Evolutionary conservation across 30 jellyfish, hydroid and myxozoan species (phyloP), one percentile per base, ranked within the genome.

Genomic region (Cassiopea andromeda): DNA sequence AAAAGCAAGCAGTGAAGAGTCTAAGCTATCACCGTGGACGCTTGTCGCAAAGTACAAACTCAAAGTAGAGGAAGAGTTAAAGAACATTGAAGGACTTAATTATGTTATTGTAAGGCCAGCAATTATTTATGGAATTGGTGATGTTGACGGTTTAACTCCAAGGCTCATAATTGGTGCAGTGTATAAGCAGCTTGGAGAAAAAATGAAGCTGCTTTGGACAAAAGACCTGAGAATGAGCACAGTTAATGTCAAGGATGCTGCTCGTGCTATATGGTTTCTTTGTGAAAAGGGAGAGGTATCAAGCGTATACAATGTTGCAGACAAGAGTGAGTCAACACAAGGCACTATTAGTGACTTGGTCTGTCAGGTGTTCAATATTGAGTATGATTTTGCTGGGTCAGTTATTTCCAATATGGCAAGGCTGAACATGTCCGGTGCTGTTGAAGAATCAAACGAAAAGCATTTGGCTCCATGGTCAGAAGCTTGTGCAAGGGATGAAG

Each of bases 391-490:
- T 79, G 92, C 89, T 27, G 99, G 99, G 16, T 77, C 98, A 18
- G 91, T 95, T 47, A 79, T 91, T 57, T 95, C 99, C 13, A 95
- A 95, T 73, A 92, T 95, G 97, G 98, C 98, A 46, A 80, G 89
- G 93, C 97, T 94, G 48, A 91, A 95, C 80, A 95, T 95, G 98
- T 48, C 85, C 38, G 91, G 85, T 57, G 93, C 89, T 10, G 98
- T 91, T 2, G 97, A 92, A 61, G 99, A 96, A 44, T 91, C 98
- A 19, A 96, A 96, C 64, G 99, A 96, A 46, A 96, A 92, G 75
- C 99, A 96, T 77, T 76, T 96, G 81, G 89, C 95, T 1, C 98
- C 98, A 19, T 96, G 99, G 99, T 96, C 98, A 43, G 97, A 88
- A 50, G 99, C 99, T 46, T 96, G 98, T 74, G 7, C 81, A 0